These are phyloP conservation scores for Holotrichia oblita DNA, from an alignment of 1,140 invertebrate genomes.

Conservation along the genomic window DNA sequence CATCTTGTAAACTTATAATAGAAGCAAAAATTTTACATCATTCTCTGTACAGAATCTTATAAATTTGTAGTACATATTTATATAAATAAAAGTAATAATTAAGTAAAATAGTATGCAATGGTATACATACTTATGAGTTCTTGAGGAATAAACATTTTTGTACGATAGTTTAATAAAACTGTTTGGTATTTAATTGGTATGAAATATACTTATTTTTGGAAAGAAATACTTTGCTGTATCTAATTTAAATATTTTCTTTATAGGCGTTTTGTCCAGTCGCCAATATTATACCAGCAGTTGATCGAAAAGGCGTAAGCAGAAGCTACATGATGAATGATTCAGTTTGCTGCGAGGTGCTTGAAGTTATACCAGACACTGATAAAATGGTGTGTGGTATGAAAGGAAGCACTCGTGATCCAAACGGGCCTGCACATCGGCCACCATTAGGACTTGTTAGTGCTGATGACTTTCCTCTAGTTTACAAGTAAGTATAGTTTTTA, in stretches of 20 bases:
- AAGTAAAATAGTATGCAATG: no score
- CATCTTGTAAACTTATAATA: no score
- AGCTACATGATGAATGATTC: constrained; percentile 84
- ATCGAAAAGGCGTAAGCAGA: constrained; percentile 82
- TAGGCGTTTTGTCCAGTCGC: constrained; percentile 75
- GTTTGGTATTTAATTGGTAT: no score
- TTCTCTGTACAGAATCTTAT: no score
- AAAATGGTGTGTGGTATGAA: constrained; percentile 90
- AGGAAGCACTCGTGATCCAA: constrained; percentile 71
- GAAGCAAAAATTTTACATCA: no score
- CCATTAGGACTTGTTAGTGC: constrained; percentile 84
- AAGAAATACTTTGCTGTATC: no score
- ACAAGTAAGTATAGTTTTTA: constrained; percentile 75
- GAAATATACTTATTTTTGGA: no score
- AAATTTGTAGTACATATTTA: no score
- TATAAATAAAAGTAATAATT: no score
- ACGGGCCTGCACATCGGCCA: constrained; percentile 73
- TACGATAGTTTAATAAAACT: no score
- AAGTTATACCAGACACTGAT: constrained; percentile 85
- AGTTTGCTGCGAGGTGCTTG: constrained; percentile 87
- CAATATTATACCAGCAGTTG: constrained; percentile 78
- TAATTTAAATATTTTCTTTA: constrained; percentile 50
- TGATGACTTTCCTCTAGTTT: constrained; percentile 85
- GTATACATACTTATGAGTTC: no score
- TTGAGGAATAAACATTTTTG: no score